Base-by-base conservation (phyloP, 2,888 invertebrate species). In the Cetonia aurata region DNA sequence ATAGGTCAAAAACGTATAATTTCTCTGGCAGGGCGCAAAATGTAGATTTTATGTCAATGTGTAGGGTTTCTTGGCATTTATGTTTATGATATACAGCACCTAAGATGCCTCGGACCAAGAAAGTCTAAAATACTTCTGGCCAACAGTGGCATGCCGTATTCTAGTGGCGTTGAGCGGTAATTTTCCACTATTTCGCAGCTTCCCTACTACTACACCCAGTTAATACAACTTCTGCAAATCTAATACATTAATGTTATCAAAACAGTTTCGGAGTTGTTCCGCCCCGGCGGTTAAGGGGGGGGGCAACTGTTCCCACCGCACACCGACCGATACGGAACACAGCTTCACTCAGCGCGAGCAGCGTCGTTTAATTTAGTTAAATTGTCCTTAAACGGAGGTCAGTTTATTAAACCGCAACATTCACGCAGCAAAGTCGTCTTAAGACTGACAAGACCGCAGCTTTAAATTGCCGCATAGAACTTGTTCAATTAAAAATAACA, bases 361-460 rank as follows among this genome's bases (percentile, higher is more conserved):
- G n/a, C 25, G n/a, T 46, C 25, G 46, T 60, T 59, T 42, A 44
- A 67, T 67, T 60, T 69, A 69, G 41, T 59, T 48, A 60, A 72
- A 69, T 46, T 71, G 57, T 66, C 65, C 71, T 69, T 69, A 71
- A 46, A 66, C 70, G 70, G 71, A 68, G 70, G 66, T 71, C 70
- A 70, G 57, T 70, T 72, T 74, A 70, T 71, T 62, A 72, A 75
- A 78, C 78, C 77, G 73, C 76, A 75, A 76, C 76, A 76, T 77
- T 74, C 72, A 70, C 76, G 72, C 71, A 75, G 74, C 73, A 72
- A 76, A 76, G 74, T 77, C 77, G 72, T 72, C 72, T 72, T 73
- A 76, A 77, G 77, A 75, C 77, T 76, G 70, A 77, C 76, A 78
- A 71, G 72, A 76, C 77, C 77, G 75, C 74, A 71, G 74, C 73